Base-by-base conservation (phyloP, 2,888 invertebrate species). In the Pachydiplax longipennis region DNA sequence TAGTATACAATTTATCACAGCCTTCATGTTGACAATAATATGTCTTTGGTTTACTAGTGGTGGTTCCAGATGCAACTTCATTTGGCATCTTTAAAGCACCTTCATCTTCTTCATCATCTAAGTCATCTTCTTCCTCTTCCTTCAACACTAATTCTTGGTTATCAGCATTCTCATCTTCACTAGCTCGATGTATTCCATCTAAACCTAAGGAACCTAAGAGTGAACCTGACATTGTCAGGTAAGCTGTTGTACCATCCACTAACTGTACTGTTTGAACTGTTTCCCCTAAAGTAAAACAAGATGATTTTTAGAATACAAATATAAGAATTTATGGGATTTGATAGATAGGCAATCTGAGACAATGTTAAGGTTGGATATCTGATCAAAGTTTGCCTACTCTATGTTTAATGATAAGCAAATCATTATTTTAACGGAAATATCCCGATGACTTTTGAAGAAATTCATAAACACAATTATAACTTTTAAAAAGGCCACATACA, bases 171-270 rank as follows among this genome's bases (percentile, higher is more conserved):
- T 91, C 90, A 18, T 90, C 91, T 12, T 90, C 80, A 31, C 58
- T 61, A 35, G 73, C 31, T 18, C 65, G 48, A 35, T 44, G 90
- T 5, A 91, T 91, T 40, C 61, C 83, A 58, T 90, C 91, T 15
- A 91, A 81, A 31, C 61, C 90, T 65, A 90, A 25, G n/a, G 91
- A 87, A 48, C 91, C 90, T 73, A 91, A 80, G 15, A 91, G 90
- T 40, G 91, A 83, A 22, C 91, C 91, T 48, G 91, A 90, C 40
- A 92, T 80, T 2, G 92, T 91, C 80, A 92, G 92, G 90, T 92
- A 92, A 37, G 92, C 92, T 22, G 92, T 92, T 13, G 92, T 91
- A 12, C 93, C 93, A 91, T 93, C 93, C 91, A 92, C 92, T 90
- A 93, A 90, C 80, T 92, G 92, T 80, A 92, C 92, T n/a, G 92